Conservation (phyloP, 2,888 invertebrate species). For the Chymomyza procnemis region DNA sequence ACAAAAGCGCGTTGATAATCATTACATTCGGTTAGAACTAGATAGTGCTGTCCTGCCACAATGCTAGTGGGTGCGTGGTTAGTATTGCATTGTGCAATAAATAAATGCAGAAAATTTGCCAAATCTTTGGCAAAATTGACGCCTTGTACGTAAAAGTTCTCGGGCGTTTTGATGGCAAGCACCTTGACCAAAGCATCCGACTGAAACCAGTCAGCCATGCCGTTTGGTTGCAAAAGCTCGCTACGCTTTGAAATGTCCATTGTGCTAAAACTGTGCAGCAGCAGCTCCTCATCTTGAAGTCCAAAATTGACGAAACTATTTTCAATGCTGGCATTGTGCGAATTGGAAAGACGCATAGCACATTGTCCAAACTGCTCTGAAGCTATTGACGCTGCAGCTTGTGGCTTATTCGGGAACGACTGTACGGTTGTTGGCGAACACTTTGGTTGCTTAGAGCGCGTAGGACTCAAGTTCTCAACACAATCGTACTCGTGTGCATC, state of each 20-base stretch:
- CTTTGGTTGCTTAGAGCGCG: neutral
- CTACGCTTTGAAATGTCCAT: slow-evolving; percentile 24
- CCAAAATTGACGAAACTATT: neutral
- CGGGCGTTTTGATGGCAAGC: slow-evolving; percentile 82
- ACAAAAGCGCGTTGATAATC: slow-evolving; percentile 83
- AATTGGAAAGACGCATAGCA: too few species aligned
- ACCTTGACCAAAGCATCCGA: slow-evolving; percentile 69
- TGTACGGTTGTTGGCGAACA: too few species aligned
- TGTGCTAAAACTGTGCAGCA: slow-evolving; percentile 17
- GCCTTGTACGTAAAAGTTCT: slow-evolving; percentile 81
- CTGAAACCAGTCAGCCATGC: slow-evolving; percentile 37
- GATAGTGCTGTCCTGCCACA: slow-evolving; percentile 82
- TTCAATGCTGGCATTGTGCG: too few species aligned
- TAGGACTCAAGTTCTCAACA: too few species aligned
- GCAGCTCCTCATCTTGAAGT: neutral
- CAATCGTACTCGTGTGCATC: too few species aligned
- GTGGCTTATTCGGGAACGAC: too few species aligned
- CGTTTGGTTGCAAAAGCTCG: neutral
- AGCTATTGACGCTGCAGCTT: too few species aligned
- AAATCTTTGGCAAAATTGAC: neutral
- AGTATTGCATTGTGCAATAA: neutral
- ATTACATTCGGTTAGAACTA: slow-evolving; percentile 80
- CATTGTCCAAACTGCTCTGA: too few species aligned
- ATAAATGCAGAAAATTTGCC: neutral
- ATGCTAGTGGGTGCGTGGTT: slow-evolving; percentile 13